Evolutionary conservation across 2,113 vertebrate genomes (phyloP), one percentile per base, ranked within the genome.

Genomic region (Choloepus hoffmanni): DNA sequence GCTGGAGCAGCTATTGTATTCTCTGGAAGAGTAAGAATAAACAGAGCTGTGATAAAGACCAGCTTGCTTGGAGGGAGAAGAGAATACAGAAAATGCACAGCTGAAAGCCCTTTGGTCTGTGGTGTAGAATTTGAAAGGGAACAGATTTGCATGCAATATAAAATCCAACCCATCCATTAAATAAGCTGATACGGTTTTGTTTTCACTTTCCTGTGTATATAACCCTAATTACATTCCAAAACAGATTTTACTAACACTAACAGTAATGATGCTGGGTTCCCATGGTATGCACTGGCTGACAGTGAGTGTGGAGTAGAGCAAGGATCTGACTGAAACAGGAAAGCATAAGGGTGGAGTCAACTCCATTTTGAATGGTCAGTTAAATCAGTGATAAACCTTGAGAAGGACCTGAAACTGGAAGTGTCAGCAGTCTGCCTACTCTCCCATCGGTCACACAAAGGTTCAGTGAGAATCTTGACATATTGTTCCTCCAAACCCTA

Each of bases 1-100:
- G 6, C 0, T 53, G 85, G 0, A 36, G 2, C 1, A 18, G 1
- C 2, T 26, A 11, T 0, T 62, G 26, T 1, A 55, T 4, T 0
- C 45, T 79, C 86, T 93, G 63, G 65, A 65, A 85, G 21, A 85
- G 63, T 73, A 90, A 78, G 36, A 78, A 48, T 8, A 88, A 13
- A 18, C 26, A 79, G 36, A 24, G 55, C 18, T 55, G 53, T 19
- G 55, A 55, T 18, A 55, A 55, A 5, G 55, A 19, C 55, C 55
- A 45, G 43, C 43, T 5, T 45, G 43, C 4, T 4, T 45, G 43
- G 43, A 55, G 55, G 12, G 63, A 45, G 16, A 65, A 21, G 33
- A 26, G 33, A 18, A 55, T 2, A 55, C 4, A 19, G 55, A 36
- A 3, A 55, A 55, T 62, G 10, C 63, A 79, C 48, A 40, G 21